Conservation (phyloP, 2,797 vertebrate genomes). For the Centropyge bicolor region DNA sequence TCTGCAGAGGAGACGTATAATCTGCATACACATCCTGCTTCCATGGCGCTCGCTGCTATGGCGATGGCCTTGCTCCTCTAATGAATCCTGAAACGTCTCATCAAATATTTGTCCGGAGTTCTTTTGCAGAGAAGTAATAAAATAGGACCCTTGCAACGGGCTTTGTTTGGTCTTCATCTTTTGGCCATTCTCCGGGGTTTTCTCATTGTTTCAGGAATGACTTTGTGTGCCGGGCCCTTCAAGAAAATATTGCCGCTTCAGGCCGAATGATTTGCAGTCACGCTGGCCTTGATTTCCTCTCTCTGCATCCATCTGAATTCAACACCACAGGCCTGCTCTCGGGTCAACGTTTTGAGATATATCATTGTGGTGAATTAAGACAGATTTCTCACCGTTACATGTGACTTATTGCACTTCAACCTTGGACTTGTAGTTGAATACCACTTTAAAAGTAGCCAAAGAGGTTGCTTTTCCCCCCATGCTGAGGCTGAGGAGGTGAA, state of each 20-base stretch:
- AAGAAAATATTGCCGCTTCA: conserved; percentile 53
- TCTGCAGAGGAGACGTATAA: background rate
- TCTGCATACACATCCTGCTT: conserved; percentile 28
- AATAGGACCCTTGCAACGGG: conserved; percentile 33
- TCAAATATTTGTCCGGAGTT: conserved; percentile 70
- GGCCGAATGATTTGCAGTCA: conserved; percentile 58
- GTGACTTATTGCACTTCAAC: conserved; percentile 35
- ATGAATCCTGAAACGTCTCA: conserved; percentile 50
- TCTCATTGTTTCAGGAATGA: conserved; percentile 56
- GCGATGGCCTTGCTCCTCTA: conserved; percentile 47
- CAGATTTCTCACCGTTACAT: conserved; percentile 20
- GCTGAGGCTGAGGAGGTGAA: conserved; percentile 43
- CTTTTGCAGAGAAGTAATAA: conserved; percentile 59
- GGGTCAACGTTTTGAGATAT: conserved; percentile 44
- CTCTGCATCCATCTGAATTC: conserved; percentile 37
- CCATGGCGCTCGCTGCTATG: conserved; percentile 58
- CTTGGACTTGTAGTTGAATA: conserved; percentile 33
- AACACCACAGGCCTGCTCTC: conserved; percentile 39
- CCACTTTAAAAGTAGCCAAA: conserved; percentile 28
- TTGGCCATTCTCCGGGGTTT: conserved; percentile 47
- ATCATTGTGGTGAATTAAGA: conserved; percentile 45
- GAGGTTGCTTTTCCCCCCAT: conserved; percentile 10
- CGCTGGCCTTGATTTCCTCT: conserved; percentile 65
- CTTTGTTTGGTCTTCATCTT: conserved; percentile 63
- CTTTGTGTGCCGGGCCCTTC: conserved; percentile 34